Evolutionary conservation across 1,140 invertebrate genomes (phyloP), one percentile per base, ranked within the genome.

Genomic region (Drosophila asahinai): DNA sequence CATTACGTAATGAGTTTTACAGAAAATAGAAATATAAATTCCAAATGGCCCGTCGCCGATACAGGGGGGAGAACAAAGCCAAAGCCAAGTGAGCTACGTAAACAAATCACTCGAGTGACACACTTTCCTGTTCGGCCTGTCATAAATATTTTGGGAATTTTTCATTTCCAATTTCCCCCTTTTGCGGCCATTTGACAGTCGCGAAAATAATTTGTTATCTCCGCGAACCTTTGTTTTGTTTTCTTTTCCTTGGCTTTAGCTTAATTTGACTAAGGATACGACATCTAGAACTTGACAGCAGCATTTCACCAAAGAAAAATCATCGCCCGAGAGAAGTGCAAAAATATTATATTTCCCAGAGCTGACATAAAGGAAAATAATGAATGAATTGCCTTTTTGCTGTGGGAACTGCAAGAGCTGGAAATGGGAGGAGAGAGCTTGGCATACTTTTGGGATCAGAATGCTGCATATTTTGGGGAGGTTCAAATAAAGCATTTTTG

Each of bases 21-120:
- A 81, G 48, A 74, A 66, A 11, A 52, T 7, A 68, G 22, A 48
- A 59, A 45, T 36, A 64, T 59, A 73, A 45, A 55, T 68, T 60
- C 49, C 58, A 64, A 61, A 58, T 51, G 52, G 52, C 33, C 67
- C 25, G 48, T 38, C 33, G 33, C 33, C 33, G 33, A 33, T 33
- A 11, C 38, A 45, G 57, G 40, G 45, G 40, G 47, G 27, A 65
- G 47, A 70, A 71, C 49, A 66, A 78, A 78, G 58, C 43, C 49
- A 73, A 90, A 78, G 58, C 43, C 49, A 73, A 90, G 71, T 90
- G 86, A 90, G 81, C 79, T 66, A 59, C 74, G 79, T 89, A 90
- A 90, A 90, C 86, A 90, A 90, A 90, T 90, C 86, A 90, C 55
- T 55, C 82, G 62, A 90, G 86, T 90, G 86, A 90, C 86, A 90